These are phyloP conservation scores for Xanthia togata DNA, from an alignment of 2,888 invertebrate genomes.

Conservation along the genomic window DNA sequence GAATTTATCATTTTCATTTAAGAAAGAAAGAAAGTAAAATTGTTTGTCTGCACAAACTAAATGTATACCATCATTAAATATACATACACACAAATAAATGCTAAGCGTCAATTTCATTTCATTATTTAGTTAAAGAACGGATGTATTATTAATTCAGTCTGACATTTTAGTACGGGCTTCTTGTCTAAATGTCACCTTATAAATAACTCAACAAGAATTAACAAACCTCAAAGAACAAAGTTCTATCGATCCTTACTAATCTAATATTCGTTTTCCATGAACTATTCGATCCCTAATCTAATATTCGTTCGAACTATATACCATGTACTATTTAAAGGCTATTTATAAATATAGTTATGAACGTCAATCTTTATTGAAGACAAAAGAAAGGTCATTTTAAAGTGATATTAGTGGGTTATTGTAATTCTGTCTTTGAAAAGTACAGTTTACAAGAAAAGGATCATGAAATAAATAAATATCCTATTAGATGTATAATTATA, in stretches of 20 bases:
- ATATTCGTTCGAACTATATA: constrained; percentile 20
- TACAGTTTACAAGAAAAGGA: neutral
- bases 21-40: too few relatives aligned
- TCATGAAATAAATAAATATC: too few relatives aligned
- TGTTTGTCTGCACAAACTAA: too few relatives aligned
- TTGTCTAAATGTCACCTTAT: constrained; percentile 20
- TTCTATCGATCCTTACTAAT: constrained; percentile 30
- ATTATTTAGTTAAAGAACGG: neutral
- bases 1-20: too few relatives aligned
- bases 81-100: neutral
- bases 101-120: neutral
- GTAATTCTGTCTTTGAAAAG: neutral
- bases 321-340: neutral
- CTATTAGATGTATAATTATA: too few relatives aligned
- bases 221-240: constrained; percentile 20
- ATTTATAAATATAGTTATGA: constrained; percentile 21
- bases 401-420: constrained; percentile 5
- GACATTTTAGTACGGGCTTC: constrained; percentile 21
- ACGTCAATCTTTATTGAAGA: constrained; percentile 11
- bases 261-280: constrained; percentile 6
- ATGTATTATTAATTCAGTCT: constrained; percentile 9
- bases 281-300: constrained; percentile 11
- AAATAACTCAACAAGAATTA: constrained; percentile 26
- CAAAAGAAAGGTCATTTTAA: constrained; percentile 2
- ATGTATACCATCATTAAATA: neutral